Percentiles rank a stretch among this genome's conserved stretches.
phyloP scores from a whole-genome alignment of 2,113 vertebrate species.

The Gallinago undulata region DNA sequence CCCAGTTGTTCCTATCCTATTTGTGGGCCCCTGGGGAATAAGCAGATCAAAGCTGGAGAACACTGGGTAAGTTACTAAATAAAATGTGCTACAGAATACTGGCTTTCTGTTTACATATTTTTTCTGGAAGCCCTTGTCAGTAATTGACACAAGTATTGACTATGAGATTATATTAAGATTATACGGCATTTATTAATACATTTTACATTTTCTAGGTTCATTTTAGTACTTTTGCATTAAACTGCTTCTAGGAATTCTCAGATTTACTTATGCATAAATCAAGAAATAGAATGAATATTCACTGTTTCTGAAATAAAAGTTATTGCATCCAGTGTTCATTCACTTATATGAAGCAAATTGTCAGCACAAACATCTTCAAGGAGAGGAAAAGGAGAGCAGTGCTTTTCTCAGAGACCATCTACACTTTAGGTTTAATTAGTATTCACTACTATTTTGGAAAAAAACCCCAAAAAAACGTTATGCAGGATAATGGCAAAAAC shows the following conservation, averaged over 20 bases:
- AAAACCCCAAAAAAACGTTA: not conserved
- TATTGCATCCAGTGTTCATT: not conserved
- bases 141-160: not conserved
- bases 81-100: not conserved
- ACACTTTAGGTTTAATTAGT: not conserved
- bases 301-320: not conserved
- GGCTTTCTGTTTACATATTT: not conserved
- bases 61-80: conserved; percentile 76
- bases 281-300: not conserved
- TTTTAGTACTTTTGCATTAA: not conserved
- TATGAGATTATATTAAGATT: not conserved
- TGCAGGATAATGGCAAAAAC: not conserved
- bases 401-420: not conserved
- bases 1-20: conserved; percentile 86
- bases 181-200: not conserved
- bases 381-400: not conserved
- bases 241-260: not conserved
- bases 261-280: not conserved
- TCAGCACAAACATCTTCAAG: not conserved
- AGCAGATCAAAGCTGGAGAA: conserved; percentile 85
- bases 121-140: not conserved
- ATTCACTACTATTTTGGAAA: not conserved
- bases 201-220: not conserved
- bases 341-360: not conserved
- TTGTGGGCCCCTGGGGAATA: conserved; percentile 87